phyloP scores from a whole-genome alignment of 2,888 invertebrate genomes.

The Lepidonotus clava region DNA sequence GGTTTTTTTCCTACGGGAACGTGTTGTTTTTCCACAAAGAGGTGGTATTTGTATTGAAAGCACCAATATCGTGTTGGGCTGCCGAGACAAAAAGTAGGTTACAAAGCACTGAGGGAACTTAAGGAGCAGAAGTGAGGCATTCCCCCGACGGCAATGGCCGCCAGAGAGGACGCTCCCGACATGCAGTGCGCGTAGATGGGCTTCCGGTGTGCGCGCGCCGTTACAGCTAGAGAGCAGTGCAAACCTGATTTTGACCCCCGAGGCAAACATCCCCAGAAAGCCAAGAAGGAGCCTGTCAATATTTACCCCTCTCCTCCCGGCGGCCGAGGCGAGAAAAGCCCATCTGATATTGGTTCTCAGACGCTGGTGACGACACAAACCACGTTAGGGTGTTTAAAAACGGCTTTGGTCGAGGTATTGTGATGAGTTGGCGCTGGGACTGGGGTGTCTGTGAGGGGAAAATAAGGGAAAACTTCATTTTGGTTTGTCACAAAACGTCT shows the following conservation, averaged over 20 bases:
- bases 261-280: slow-evolving; percentile 37
- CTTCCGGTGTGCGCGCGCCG: not conserved
- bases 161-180: no score
- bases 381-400: not conserved
- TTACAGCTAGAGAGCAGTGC: not conserved
- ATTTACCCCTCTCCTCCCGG: slow-evolving; percentile 25
- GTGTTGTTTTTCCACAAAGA: no score
- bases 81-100: no score
- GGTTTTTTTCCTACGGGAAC: no score
- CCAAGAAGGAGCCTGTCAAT: slow-evolving; percentile 1
- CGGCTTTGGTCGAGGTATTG: not conserved
- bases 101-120: no score
- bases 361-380: slow-evolving; percentile 11
- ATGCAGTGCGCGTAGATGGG: not conserved
- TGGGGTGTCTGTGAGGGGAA: no score
- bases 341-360: slow-evolving; percentile 24
- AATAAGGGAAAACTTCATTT: no score
- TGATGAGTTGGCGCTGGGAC: not conserved
- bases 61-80: no score
- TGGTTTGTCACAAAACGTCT: no score
- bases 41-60: no score
- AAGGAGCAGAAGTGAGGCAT: no score
- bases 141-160: no score
- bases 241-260: not conserved
- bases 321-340: slow-evolving; percentile 13